Base-by-base conservation (phyloP, 2,888 invertebrate species). In the Sepioteuthis lessoniana region DNA sequence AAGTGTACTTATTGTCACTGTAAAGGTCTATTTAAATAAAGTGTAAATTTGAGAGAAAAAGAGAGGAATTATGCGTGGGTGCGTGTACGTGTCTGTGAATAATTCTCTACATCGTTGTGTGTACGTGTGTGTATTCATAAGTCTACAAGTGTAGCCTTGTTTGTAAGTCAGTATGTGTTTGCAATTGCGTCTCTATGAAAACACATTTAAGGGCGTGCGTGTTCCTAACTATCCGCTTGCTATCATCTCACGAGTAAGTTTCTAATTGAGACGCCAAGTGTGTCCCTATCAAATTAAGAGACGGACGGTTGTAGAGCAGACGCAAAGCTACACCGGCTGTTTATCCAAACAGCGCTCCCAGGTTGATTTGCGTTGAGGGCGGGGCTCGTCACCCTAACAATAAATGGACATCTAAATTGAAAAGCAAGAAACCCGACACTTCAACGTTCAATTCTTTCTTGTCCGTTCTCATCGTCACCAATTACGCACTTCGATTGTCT, bases 331-430 rank as follows among this genome's bases (percentile, higher is more conserved):
- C 31, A 31, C 60, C 60, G 31, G 25, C 19, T 47, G 13, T 13
- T 25, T 55, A 55, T 55, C 55, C 55, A 55, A 55, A 55, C 55
- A 55, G n/a, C 16, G 76, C 35, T 35, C 16, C 76, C 25, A 76
- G n/a, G 76, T 76, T 10, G 76, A n/a, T 76, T 35, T 76, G 76
- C 25, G 76, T 19, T n/a, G 19, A n/a, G 76, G 76, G 76, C 76
- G 76, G 76, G n/a, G 76, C n/a, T 76, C 35, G 76, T 76, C n/a
- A n/a, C 76, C n/a, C 76, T 16, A n/a, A 35, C n/a, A 76, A 76
- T 76, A 76, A 76, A 76, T 76, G 76, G 76, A 76, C 76, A 76
- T 76, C 76, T 76, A 76, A 76, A 76, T 76, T 76, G 76, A 76
- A 76, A 35, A 76, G n/a, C 35, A n/a, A 35, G 76, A 76, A 76